phyloP scores from a whole-genome alignment of 1,140 invertebrate species.

The Frieseomelitta varia region DNA sequence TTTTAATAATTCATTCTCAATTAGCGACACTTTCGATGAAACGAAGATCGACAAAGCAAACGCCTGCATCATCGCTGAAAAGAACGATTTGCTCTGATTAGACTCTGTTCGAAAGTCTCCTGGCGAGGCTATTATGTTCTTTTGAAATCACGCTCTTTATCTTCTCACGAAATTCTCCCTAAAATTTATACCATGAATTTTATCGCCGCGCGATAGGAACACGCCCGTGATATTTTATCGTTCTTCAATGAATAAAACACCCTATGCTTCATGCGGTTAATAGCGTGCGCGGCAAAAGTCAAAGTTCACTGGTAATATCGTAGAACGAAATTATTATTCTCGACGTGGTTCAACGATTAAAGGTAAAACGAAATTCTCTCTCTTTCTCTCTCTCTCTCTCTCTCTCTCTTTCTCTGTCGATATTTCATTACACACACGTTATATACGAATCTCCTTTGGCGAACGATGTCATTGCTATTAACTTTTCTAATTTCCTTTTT shows the following conservation, averaged over 20 bases:
- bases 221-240: not conserved
- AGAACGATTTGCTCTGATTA: not conserved
- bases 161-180: not conserved
- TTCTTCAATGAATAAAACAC: not conserved
- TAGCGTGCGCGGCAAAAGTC: slow-evolving; percentile 12
- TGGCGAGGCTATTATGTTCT: not conserved
- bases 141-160: not conserved
- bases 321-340: slow-evolving; percentile 4
- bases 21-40: not conserved
- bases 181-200: not conserved
- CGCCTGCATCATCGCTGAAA: not conserved
- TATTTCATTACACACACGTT: not conserved
- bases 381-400: not conserved
- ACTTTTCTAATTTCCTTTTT: too few species aligned
- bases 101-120: not conserved
- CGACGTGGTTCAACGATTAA: not conserved
- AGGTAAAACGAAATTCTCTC: not conserved
- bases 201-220: not conserved
- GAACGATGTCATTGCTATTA: too few species aligned
- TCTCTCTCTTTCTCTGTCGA: too few species aligned
- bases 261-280: not conserved
- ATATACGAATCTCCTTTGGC: not conserved
- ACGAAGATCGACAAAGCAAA: not conserved
- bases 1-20: too few species aligned
- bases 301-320: not conserved